Evolutionary conservation across 2,888 invertebrate genomes (phyloP), one percentile per base, ranked within the genome.

Genomic region (Cryptocheilus praepositus): DNA sequence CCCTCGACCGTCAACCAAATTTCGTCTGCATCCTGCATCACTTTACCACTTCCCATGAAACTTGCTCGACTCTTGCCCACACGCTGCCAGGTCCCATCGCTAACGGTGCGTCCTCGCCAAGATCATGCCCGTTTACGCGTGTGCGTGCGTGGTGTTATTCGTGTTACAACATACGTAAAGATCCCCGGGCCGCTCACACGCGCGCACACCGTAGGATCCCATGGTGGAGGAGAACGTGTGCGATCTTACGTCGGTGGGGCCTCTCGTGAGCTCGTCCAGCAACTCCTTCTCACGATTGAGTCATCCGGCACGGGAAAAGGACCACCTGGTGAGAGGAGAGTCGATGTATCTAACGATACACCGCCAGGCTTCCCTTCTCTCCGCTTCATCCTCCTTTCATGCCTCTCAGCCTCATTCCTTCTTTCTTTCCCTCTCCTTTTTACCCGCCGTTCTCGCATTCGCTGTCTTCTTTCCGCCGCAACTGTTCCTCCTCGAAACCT

Each of bases 211-310:
- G 8, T 4, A 11, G 36, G 36, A 7, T 11, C 36, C 36, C 11
- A 36, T 36, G 7, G 11, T 1, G 36, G 36, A 16, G 49, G 49
- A n/a, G 49, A 18, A n/a, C 18, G 49, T 49, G 18, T 49, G 49
- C 49, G 65, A 59, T 57, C 65, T 65, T 55, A 53, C 25, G 25
- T 53, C n/a, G 8, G 36, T 19, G 58, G 55, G 49, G 62, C 46
- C 61, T 60, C 71, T 68, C 71, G 64, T 60, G 70, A 76, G 75
- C 81, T 70, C 70, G 85, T 82, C 83, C 80, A 73, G 82, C 83
- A 81, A 83, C 85, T 85, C 83, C 84, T 83, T 83, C 84, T 86
- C 85, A 81, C 84, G 86, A 87, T 87, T 86, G 86, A 87, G 86
- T 87, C 86, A 86, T 87, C 86, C 84, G 76, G 74, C 82, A 82